These are phyloP conservation scores for Acanthiza pusilla DNA, from an alignment of 2,797 vertebrate species.

Conservation along the genomic window DNA sequence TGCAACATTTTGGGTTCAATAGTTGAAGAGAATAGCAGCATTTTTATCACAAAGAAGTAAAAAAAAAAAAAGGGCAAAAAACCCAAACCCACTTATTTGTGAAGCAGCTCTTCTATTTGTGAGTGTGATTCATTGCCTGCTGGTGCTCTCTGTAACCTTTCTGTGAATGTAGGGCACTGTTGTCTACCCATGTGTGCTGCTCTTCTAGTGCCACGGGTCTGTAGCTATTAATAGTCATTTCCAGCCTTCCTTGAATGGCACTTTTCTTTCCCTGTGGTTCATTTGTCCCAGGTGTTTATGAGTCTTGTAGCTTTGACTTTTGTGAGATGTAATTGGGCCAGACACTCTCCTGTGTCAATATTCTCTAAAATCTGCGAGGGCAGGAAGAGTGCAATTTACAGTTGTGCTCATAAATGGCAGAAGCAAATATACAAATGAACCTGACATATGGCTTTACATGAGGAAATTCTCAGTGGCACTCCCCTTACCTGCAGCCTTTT, in stretches of 20 bases:
- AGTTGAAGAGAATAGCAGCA: neutral
- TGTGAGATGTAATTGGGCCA: conserved; percentile 19
- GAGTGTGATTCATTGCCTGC: neutral
- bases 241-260: neutral
- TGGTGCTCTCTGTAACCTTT: neutral
- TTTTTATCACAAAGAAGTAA: neutral
- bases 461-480: conserved; percentile 7
- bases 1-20: neutral
- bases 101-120: neutral
- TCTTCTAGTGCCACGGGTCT: neutral
- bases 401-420: conserved; percentile 11
- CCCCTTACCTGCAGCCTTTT: conserved; percentile 7
- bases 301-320: conserved; percentile 32
- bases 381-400: conserved; percentile 19
- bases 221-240: neutral
- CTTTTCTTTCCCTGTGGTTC: conserved; percentile 14
- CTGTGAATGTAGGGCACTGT: neutral
- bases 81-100: neutral
- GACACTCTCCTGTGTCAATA: conserved; percentile 23
- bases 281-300: conserved; percentile 48
- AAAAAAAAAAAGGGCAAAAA: neutral
- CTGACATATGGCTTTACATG: neutral
- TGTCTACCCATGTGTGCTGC: neutral
- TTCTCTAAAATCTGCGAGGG: conserved; percentile 42
- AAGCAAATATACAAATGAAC: conserved; percentile 55